Evolutionary conservation across 2,113 vertebrate species (phyloP).

Genomic region (Rhinolophus sinicus): DNA sequence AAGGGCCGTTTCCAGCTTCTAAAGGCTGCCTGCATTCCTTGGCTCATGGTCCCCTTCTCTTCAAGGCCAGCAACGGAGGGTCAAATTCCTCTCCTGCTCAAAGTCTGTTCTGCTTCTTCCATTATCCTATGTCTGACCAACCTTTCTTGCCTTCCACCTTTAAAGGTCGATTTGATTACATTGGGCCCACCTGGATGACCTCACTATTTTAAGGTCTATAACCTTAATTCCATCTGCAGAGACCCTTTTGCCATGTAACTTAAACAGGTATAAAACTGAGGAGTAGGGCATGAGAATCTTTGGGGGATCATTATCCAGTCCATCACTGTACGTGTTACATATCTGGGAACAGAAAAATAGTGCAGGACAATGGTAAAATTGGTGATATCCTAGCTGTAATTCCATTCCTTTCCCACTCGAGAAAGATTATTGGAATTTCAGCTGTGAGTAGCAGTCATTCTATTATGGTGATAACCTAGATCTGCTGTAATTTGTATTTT

Average conservation of each 20-base stretch:
- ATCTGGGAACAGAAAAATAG: background rate
- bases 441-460: background rate
- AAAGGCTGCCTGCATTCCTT: background rate
- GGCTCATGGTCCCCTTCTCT: background rate
- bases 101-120: background rate
- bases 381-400: background rate
- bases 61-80: background rate
- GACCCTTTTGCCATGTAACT: background rate
- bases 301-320: background rate
- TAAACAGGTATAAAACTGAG: background rate
- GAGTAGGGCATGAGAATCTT: background rate
- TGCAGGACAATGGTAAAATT: background rate
- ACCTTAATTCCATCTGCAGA: background rate
- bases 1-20: background rate
- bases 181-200: background rate
- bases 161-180: background rate
- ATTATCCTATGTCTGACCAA: background rate
- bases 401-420: background rate
- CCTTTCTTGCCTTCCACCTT: background rate
- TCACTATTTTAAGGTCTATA: background rate
- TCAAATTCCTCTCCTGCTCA: background rate
- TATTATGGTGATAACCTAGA: background rate
- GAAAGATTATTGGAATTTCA: conserved; percentile 16
- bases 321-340: background rate
- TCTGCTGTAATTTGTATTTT: background rate